A percentile compares a stretch with the other conserved stretches of the same genome.
These are phyloP conservation scores for Falcaria lacertinaria DNA, from an alignment of 2,888 invertebrate species.

Conservation along the genomic window DNA sequence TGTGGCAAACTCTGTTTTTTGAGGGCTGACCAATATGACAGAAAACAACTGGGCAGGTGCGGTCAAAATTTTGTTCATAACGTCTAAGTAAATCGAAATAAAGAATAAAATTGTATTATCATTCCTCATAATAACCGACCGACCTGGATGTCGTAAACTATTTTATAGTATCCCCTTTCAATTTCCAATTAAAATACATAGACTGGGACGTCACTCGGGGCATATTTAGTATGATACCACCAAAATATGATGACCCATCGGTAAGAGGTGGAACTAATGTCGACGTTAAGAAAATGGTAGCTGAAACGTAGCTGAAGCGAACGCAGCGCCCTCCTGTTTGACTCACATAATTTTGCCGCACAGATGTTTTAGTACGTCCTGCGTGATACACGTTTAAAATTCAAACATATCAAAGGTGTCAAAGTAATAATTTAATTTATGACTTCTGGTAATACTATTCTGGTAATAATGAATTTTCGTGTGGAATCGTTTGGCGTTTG, in stretches of 20 bases:
- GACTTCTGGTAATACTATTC: neutral
- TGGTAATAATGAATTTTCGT: no score
- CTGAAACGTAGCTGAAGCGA: neutral
- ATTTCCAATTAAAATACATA: slow-evolving; percentile 23
- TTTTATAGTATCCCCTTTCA: slow-evolving; percentile 26
- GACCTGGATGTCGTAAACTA: slow-evolving; percentile 6
- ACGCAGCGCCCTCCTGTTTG: neutral
- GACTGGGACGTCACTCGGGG: slow-evolving; percentile 1
- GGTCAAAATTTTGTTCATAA: no score
- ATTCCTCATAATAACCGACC: slow-evolving; percentile 7
- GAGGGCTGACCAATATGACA: no score
- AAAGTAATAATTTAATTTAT: neutral
- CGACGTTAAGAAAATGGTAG: neutral
- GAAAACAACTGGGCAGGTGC: no score
- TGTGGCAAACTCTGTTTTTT: no score
- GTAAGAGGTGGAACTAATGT: neutral
- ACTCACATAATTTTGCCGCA: neutral
- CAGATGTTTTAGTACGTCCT: neutral
- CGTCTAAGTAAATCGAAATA: no score
- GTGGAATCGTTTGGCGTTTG: no score
- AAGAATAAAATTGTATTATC: slow-evolving; percentile 3
- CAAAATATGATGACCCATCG: neutral
- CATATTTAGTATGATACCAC: neutral
- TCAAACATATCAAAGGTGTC: neutral
- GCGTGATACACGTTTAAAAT: neutral